A percentile compares a stretch with the other conserved stretches of the same genome.
Conservation (phyloP, 2,113 vertebrate species). For the Tamias sibiricus region DNA sequence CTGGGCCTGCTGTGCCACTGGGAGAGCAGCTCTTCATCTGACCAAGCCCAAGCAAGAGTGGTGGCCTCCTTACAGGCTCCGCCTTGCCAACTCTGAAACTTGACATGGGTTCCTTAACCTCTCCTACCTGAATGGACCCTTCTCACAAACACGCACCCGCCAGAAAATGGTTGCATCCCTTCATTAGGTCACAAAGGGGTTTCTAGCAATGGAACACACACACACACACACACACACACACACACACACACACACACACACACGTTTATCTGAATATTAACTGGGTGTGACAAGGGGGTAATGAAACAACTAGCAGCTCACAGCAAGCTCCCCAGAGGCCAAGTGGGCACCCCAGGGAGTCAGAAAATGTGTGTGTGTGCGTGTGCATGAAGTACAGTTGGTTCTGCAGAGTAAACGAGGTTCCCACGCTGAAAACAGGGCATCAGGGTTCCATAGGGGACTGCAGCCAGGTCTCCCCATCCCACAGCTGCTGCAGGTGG, state of each 20-base stretch:
- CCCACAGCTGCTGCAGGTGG: too few relatives aligned
- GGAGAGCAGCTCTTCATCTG: not conserved
- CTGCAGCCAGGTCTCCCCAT: too few relatives aligned
- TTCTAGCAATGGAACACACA: not conserved
- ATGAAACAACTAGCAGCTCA: not conserved
- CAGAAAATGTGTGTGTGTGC: not conserved
- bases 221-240: not conserved
- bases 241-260: not conserved
- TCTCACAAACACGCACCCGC: not conserved
- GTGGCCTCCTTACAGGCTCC: not conserved
- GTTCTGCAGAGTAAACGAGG: not conserved
- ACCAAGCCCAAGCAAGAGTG: not conserved
- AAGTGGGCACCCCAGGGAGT: not conserved
- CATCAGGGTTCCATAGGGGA: too few relatives aligned
- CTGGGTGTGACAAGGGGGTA: not conserved
- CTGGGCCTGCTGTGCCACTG: not conserved
- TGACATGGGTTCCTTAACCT: not conserved
- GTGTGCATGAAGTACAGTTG: not conserved
- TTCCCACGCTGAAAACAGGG: not conserved
- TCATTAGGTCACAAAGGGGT: not conserved
- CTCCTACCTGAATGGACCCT: not conserved
- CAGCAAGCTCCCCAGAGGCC: conserved; percentile 25
- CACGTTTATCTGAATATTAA: not conserved
- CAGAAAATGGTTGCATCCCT: not conserved
- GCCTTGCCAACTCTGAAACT: not conserved